A percentile compares a stretch with the other conserved stretches of the same genome.
Evolutionary conservation across 2,113 vertebrate species (phyloP).

Genomic region (Mus spicilegus): DNA sequence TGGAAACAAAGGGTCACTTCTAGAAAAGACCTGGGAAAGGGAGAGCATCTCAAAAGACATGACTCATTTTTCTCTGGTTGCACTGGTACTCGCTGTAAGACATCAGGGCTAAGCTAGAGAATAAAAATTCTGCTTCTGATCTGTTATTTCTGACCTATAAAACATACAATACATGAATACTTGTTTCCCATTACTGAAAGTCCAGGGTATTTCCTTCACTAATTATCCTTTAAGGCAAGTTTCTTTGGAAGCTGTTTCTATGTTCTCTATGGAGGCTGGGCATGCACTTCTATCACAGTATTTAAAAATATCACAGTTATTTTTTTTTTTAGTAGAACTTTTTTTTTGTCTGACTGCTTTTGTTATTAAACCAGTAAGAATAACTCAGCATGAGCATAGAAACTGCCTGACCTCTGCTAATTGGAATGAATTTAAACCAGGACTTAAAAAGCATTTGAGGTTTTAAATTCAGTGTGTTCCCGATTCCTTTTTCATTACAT

Average conservation of each 20-base stretch:
- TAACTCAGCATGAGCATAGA: conserved; percentile 51
- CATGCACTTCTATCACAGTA: conserved; percentile 33
- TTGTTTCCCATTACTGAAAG: conserved; percentile 47
- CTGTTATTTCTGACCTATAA: conserved; percentile 21
- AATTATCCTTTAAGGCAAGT: conserved; percentile 53
- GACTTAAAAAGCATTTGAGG: conserved; percentile 65
- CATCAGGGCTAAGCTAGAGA: conserved; percentile 4
- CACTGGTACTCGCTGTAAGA: conserved; percentile 5
- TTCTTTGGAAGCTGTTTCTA: conserved; percentile 41
- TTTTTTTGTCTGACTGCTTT: conserved; percentile 53
- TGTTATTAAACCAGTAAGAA: conserved; percentile 67
- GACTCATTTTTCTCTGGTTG: conserved; percentile 12
- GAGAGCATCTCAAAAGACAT: background rate
- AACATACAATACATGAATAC: conserved; percentile 44
- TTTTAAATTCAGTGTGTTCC: conserved; percentile 57
- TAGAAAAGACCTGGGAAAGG: background rate
- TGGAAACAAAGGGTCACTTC: background rate
- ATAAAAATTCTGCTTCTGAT: conserved; percentile 43
- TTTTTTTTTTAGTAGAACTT: conserved; percentile 40
- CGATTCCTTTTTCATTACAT: conserved; percentile 63
- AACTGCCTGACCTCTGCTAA: conserved; percentile 63
- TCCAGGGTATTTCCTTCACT: conserved; percentile 56
- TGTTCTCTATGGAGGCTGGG: conserved; percentile 59
- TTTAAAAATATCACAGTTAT: background rate
- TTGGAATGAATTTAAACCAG: conserved; percentile 67